phyloP scores from a whole-genome alignment of 1,140 invertebrate species.

The Maconellicoccus hirsutus region DNA sequence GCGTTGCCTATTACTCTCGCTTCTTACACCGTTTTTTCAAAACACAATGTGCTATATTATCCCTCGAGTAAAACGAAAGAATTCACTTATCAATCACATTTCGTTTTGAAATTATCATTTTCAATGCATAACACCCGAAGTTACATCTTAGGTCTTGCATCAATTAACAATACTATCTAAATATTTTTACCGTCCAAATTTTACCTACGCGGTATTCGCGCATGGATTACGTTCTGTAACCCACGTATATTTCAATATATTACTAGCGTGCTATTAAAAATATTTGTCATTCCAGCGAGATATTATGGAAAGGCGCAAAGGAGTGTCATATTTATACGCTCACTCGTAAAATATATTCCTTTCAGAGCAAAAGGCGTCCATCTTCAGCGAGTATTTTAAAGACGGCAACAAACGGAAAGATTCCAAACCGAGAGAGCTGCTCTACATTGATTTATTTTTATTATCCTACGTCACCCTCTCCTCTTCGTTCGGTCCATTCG shows the following conservation, averaged over 20 bases:
- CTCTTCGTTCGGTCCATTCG: background rate
- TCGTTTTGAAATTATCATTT: too few species aligned
- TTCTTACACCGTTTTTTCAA: too few species aligned
- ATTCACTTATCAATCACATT: too few species aligned
- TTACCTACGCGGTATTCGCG: background rate
- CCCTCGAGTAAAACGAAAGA: too few species aligned
- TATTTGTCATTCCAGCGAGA: constrained; percentile 12
- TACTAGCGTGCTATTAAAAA: background rate
- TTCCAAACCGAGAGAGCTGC: constrained; percentile 1
- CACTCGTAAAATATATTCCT: background rate
- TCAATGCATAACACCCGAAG: too few species aligned
- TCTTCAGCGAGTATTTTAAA: background rate
- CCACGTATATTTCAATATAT: constrained; percentile 2
- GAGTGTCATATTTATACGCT: constrained; percentile 17
- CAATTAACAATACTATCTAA: too few species aligned
- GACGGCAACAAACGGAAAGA: background rate
- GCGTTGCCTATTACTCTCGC: too few species aligned
- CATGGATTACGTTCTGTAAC: background rate
- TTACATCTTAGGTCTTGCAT: too few species aligned
- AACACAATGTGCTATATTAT: too few species aligned
- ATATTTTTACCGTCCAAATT: too few species aligned
- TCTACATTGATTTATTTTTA: constrained; percentile 20
- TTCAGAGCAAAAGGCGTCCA: background rate
- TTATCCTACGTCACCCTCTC: background rate
- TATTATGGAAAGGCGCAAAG: constrained; percentile 2